Evolutionary conservation across 2,797 vertebrate species (phyloP), one percentile per base, ranked within the genome.

Genomic region (Sandelia bainsii): DNA sequence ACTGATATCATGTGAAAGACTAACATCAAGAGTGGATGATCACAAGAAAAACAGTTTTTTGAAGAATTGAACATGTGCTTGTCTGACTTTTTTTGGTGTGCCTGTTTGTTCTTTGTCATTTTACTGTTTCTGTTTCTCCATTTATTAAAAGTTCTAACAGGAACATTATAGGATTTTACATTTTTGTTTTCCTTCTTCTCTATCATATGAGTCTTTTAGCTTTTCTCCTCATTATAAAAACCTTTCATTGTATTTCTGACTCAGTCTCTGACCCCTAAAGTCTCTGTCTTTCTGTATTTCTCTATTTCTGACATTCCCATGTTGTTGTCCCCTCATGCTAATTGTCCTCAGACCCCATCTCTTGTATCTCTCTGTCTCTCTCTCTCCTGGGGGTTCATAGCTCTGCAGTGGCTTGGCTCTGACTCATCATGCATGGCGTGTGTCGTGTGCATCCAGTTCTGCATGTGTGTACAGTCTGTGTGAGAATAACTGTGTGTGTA

Each of bases 381-480:
- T 69, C 64, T 82, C 82, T 85, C 84, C 84, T 46, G 84, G 85
- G 89, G 90, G 67, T 84, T 87, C 80, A 74, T 77, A 76, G 81
- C 87, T 81, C 73, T 86, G 77, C 91, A 81, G 82, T 87, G 86
- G 80, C 76, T 80, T 62, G 59, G 57, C 84, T 89, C 79, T 93
- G 91, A 93, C 88, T 93, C 91, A 93, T 88, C 84, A 86, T 83
- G 85, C 84, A 78, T 86, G 70, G 57, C 60, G 51, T 83, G 86
- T 83, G 54, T 62, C 50, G 65, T 83, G 85, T 79, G 77, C 70
- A 83, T 85, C 64, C 75, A 82, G 70, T 49, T 83, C 75, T 76
- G 58, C 46, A 51, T 87, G 72, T 88, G 84, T 84, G 79, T 60
- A 39, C 27, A 42, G n/a, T 72, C 44, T 59, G 78, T 79, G 69